Evolutionary conservation across 2,113 vertebrate genomes (phyloP).

Genomic region (Marmota monax): DNA sequence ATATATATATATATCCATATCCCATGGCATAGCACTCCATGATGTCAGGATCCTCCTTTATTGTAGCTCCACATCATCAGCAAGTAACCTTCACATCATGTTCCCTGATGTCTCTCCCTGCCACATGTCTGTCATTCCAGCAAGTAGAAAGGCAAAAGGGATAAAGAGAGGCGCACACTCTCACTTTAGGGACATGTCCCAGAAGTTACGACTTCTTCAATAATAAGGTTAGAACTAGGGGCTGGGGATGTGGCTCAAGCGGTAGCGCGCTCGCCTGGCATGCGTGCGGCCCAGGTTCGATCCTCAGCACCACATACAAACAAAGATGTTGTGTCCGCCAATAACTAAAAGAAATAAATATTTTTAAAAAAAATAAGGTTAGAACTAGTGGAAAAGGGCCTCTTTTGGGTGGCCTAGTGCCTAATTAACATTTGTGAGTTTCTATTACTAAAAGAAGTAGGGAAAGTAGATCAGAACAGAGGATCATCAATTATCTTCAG

Average conservation of each 20-base stretch:
- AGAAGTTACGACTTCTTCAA: not conserved
- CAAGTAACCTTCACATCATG: not conserved
- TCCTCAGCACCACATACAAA: no score
- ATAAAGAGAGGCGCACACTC: not conserved
- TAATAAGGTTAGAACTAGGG: not conserved
- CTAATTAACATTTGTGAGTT: not conserved
- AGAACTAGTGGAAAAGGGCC: not conserved
- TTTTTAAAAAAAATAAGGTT: no score
- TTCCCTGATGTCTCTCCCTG: not conserved
- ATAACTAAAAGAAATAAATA: no score
- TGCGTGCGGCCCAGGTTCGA: no score
- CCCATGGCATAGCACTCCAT: not conserved
- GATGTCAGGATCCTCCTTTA: not conserved
- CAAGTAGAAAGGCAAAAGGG: not conserved
- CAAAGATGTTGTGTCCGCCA: no score
- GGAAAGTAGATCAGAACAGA: not conserved
- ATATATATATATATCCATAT: no score
- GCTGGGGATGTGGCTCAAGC: no score
- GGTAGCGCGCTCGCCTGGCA: no score
- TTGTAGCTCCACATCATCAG: not conserved
- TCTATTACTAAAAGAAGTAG: constrained; percentile 10
- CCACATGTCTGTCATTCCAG: not conserved
- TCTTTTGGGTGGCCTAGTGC: not conserved
- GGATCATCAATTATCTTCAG: not conserved
- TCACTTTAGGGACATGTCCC: not conserved